Evolutionary conservation across 1,140 invertebrate species (phyloP).

Genomic region (Drosophila kohkoa): DNA sequence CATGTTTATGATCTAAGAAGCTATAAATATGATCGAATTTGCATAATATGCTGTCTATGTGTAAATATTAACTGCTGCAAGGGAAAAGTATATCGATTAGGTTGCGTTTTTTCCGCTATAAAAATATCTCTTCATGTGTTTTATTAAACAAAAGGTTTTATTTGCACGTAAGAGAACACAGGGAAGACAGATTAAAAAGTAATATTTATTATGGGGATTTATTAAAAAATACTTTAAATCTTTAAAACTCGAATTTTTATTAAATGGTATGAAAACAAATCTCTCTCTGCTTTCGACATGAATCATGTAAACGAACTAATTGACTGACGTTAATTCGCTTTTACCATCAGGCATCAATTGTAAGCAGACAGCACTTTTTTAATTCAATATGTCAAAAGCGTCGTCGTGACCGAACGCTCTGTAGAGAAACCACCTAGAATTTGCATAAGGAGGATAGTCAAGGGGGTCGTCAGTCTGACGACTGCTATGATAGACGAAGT

Average conservation of each 20-base stretch:
- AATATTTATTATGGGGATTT: too few relatives aligned
- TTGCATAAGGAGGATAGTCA: conserved; percentile 4
- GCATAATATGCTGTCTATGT: conserved; percentile 59
- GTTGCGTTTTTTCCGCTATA: neutral
- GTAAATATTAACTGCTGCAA: conserved; percentile 34
- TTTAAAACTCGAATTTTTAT: too few relatives aligned
- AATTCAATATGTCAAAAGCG: conserved; percentile 70
- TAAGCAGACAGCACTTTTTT: conserved; percentile 43
- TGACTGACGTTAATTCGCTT: conserved; percentile 62
- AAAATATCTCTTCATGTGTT: neutral
- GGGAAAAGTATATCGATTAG: conserved; percentile 7
- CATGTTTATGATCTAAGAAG: conserved; percentile 42
- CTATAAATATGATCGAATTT: conserved; percentile 41
- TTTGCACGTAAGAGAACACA: neutral
- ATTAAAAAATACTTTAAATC: too few relatives aligned
- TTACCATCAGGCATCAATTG: conserved; percentile 20
- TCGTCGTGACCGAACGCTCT: conserved; percentile 30
- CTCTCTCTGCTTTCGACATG: neutral
- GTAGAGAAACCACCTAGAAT: conserved; percentile 13
- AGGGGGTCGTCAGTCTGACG: neutral
- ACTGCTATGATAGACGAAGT: conserved; percentile 47
- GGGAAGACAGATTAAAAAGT: neutral
- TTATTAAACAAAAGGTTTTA: neutral
- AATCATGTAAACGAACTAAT: conserved; percentile 43
- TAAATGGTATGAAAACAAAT: too few relatives aligned